Percentiles rank a stretch among this genome's conserved stretches.
Evolutionary conservation across 2,888 invertebrate genomes (phyloP).

Genomic region (Odontocolon sp.): DNA sequence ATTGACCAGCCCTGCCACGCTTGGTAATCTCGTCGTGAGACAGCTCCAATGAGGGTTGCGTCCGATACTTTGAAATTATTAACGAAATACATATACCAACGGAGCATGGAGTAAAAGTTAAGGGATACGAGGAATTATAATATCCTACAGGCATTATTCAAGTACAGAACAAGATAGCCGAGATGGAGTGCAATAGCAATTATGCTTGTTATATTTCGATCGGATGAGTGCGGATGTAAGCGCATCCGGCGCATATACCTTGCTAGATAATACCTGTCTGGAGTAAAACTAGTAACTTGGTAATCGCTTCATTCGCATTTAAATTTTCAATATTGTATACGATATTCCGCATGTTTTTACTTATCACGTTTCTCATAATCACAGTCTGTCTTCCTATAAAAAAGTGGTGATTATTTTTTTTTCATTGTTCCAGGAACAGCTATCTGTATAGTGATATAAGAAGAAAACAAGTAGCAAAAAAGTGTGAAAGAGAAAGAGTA

Average conservation of each 20-base stretch:
- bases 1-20: constrained; percentile 36
- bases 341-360: neutral
- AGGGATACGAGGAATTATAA: neutral
- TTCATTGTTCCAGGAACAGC: neutral
- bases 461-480: neutral
- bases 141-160: constrained; percentile 26
- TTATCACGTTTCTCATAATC: neutral
- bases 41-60: constrained; percentile 23
- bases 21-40: constrained; percentile 34
- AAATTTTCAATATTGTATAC: neutral
- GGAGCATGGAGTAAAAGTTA: neutral
- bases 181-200: constrained; percentile 41
- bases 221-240: neutral
- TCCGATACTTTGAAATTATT: constrained; percentile 40
- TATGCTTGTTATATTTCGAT: constrained; percentile 25
- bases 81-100: constrained; percentile 42
- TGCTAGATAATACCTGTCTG: neutral
- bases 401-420: constrained; percentile 6
- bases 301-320: too few species aligned
- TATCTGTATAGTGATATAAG: neutral
- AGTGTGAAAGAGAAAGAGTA: neutral
- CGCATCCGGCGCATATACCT: neutral
- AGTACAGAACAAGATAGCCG: neutral
- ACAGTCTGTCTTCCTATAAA: neutral
- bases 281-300: neutral